Base-by-base conservation (phyloP, 2,797 vertebrate genomes). In the Diglossa cyanea region DNA sequence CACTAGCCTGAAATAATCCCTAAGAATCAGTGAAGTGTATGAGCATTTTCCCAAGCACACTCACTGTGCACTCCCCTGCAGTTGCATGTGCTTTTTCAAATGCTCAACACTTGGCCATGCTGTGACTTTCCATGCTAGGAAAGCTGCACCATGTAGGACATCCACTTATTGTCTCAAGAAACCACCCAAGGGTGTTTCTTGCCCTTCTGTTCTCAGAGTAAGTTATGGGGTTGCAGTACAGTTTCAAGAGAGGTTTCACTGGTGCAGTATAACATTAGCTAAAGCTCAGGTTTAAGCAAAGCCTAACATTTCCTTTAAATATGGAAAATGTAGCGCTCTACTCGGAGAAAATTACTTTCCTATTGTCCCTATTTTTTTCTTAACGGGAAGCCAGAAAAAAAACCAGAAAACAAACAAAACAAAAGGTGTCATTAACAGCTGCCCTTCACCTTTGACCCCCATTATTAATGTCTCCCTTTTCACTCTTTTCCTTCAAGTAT, bases 1-100 rank as follows among this genome's bases (percentile, higher is more conserved):
- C 74, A 78, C 53, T 70, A 86, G 88, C 66, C 81, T 89, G 94
- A 94, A 93, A 78, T 76, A 93, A 94, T 91, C 75, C 75, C 48
- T 26, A n/a, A 35, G 63, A 94, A 54, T 20, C 81, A 88, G 45
- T 44, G 81, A 60, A 90, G 80, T 40, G 86, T 45, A 45, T 15
- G 45, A 89, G 62, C 77, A 40, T 86, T 92, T 91, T 48, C 47
- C 67, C 2, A 1, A 67, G 54, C 47, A 26, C 3, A 0, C 6
- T 55, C n/a, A 66, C 42, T 23, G 30, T 25, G 5, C 26, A 0
- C 21, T 91, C 53, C 23, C 35, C 51, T 24, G 33, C 20, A 54
- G 23, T 10, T 62, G 20, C 8, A 48, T 10, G 1, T 72, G 42
- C 20, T 67, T 71, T 83, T 63, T 61, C n/a, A 23, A 47, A 45